Base-by-base conservation (phyloP, 2,888 invertebrate species). In the Meiosimyza platycephala region DNA sequence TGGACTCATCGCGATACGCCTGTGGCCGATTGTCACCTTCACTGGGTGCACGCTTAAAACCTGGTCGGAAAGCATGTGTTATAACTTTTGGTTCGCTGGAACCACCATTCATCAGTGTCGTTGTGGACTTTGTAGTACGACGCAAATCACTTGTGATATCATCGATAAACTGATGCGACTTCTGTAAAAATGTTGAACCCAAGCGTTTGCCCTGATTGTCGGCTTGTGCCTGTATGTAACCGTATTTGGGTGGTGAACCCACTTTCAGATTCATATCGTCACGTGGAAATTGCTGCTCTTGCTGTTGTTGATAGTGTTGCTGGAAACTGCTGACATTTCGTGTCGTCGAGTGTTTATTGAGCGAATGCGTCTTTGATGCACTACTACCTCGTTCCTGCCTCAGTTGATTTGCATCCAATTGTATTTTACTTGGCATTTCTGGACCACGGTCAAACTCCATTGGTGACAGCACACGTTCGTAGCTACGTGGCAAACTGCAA, bases 1-100 rank as follows among this genome's bases (percentile, higher is more conserved):
- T 89, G n/a, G 91, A 89, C 80, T 93, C 92, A 83, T 93, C 92
- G 75, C 92, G 88, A 83, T 92, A 93, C 15, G 91, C 91, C 82
- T 92, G 92, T n/a, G 92, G 91, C 77, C 83, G 84, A 63, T 80
- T 85, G 71, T 85, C 90, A 68, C 87, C 87, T 74, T 88, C 87
- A 74, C 87, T 85, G 77, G 86, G 85, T 4, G 86, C 86, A 33
- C 80, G 82, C 71, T 78, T 87, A 81, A 83, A 89, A 83, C 82
- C 88, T 76, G 80, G 86, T 80, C 87, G 80, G 65, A 80, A 79
- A 48, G 78, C 67, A 82, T 80, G 78, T 88, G 88, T 78, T 6
- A 75, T 73, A 22, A 72, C 65, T 16, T 67, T 75, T 9, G 75
- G 74, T 57, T 76, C 77, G 13, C 71, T 64, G 13, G 51, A 16